Evolutionary conservation across 2,888 invertebrate genomes (phyloP).

Genomic region (Tetragonisca angustula): DNA sequence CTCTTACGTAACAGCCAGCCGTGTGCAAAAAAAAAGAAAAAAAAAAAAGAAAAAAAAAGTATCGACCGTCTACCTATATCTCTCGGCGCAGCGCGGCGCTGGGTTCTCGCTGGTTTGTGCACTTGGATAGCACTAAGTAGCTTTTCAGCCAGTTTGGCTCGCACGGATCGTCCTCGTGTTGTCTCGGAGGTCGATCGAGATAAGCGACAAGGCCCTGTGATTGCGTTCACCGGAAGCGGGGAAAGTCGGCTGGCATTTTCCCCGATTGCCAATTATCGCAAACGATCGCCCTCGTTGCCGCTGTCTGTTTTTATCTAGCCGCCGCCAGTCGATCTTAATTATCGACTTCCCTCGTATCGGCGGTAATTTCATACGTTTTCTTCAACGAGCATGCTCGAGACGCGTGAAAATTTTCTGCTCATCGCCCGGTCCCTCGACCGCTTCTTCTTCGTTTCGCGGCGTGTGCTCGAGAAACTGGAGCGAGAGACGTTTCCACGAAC

Average conservation of each 20-base stretch:
- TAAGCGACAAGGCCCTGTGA: not conserved
- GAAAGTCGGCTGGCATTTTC: slow-evolving; percentile 49
- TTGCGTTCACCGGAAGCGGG: slow-evolving; percentile 48
- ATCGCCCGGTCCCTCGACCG: too few species aligned
- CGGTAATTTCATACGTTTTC: not conserved
- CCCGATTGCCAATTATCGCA: slow-evolving; percentile 21
- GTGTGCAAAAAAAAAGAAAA: slow-evolving; percentile 36
- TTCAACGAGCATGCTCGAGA: not conserved
- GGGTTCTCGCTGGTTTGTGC: slow-evolving; percentile 5
- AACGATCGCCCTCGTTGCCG: not conserved
- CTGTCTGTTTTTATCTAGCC: slow-evolving; percentile 26
- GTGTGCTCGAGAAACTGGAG: too few species aligned
- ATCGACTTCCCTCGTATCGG: slow-evolving; percentile 33
- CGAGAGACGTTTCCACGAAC: too few species aligned
- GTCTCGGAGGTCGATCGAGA: slow-evolving; percentile 46
- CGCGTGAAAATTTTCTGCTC: slow-evolving; percentile 13
- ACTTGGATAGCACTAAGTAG: not conserved
- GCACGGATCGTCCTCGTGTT: slow-evolving; percentile 46
- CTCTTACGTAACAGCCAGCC: slow-evolving; percentile 67
- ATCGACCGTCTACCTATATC: slow-evolving; percentile 1
- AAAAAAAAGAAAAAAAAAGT: not conserved
- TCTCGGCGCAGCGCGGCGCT: too few species aligned
- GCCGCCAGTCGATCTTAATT: slow-evolving; percentile 29
- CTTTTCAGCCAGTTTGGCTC: slow-evolving; percentile 4
- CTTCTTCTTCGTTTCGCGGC: too few species aligned